These are phyloP conservation scores for Campoplex capitator DNA, from an alignment of 2,888 invertebrate genomes.

Conservation along the genomic window DNA sequence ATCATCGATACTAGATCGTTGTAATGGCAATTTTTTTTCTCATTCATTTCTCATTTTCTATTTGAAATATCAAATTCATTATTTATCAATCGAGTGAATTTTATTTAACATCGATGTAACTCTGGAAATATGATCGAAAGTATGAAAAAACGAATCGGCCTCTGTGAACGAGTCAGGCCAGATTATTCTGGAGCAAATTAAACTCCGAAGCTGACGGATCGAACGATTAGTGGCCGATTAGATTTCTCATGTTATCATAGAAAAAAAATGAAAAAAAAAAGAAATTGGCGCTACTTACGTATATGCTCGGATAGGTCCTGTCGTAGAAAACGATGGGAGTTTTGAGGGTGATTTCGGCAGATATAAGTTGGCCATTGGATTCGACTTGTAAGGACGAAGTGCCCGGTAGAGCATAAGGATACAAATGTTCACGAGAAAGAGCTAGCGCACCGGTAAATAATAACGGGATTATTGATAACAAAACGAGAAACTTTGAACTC, in stretches of 20 bases:
- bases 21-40: not conserved
- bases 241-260: not conserved
- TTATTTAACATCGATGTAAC: not conserved
- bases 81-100: not conserved
- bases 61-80: not conserved
- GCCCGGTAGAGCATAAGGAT: conserved; percentile 76
- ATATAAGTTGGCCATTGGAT: conserved; percentile 74
- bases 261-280: conserved; percentile 16
- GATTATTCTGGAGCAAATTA: not conserved
- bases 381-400: conserved; percentile 74
- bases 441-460: conserved; percentile 71
- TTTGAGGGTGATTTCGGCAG: conserved; percentile 88
- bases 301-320: conserved; percentile 90
- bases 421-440: conserved; percentile 78
- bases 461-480: conserved; percentile 68
- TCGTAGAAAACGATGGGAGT: conserved; percentile 93
- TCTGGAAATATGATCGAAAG: not conserved
- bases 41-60: not conserved
- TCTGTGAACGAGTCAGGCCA: too few relatives aligned
- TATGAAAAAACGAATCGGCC: not conserved
- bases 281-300: conserved; percentile 88
- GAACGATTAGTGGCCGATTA: not conserved
- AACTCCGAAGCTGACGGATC: not conserved
- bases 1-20: not conserved
- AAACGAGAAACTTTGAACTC: conserved; percentile 72